phyloP scores from a whole-genome alignment of 1,140 invertebrate genomes.

The Rhagoletis pomonella region DNA sequence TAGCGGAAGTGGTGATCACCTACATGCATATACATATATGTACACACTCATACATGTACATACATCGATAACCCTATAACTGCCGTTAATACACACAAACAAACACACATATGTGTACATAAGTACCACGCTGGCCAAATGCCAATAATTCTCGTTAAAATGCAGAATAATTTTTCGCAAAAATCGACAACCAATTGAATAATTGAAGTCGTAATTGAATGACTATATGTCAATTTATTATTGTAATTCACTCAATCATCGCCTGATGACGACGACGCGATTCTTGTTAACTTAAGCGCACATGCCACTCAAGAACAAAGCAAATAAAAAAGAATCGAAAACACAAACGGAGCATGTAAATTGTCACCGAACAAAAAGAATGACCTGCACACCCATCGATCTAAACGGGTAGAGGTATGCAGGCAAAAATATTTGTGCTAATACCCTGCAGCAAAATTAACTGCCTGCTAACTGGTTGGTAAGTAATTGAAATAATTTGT shows the following conservation, averaged over 20 bases:
- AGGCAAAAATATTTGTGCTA: slow-evolving; percentile 8
- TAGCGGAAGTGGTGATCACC: slow-evolving; percentile 68
- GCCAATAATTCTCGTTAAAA: too few species aligned
- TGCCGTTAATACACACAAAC: neutral
- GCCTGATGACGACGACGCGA: slow-evolving; percentile 10
- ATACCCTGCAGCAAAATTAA: neutral
- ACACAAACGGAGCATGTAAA: slow-evolving; percentile 43
- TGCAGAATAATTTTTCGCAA: neutral
- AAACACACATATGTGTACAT: neutral
- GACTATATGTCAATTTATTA: slow-evolving; percentile 33
- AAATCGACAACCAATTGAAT: neutral
- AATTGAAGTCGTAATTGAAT: slow-evolving; percentile 55
- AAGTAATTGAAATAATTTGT: neutral
- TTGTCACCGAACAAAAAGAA: slow-evolving; percentile 34
- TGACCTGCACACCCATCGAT: slow-evolving; percentile 5
- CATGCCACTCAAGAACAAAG: slow-evolving; percentile 13
- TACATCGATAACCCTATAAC: too few species aligned
- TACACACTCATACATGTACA: too few species aligned
- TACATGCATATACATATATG: neutral
- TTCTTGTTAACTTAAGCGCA: slow-evolving; percentile 33
- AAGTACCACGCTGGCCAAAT: too few species aligned
- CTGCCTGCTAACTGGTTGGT: too few species aligned
- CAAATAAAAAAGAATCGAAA: neutral
- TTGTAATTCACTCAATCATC: slow-evolving; percentile 37
- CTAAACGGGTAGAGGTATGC: neutral